Evolutionary conservation across 2,888 invertebrate genomes (phyloP), one percentile per base, ranked within the genome.

Genomic region (Ernsta delagoae): DNA sequence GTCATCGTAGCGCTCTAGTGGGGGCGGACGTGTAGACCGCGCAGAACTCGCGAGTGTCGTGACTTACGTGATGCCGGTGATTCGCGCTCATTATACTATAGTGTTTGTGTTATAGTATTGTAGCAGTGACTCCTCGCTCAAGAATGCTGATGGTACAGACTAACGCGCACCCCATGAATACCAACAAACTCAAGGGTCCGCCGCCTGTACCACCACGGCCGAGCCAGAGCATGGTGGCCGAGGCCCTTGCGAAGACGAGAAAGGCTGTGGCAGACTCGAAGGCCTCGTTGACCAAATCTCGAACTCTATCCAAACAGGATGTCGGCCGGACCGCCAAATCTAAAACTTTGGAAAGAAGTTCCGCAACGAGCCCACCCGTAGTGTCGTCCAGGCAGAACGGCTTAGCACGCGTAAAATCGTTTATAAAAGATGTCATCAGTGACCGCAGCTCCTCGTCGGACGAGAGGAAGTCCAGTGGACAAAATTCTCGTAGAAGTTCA

Each of bases 161-260:
- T 77, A 95, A 94, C 84, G 88, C 94, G 75, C 95, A 94, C 77
- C 92, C 91, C 74, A 92, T 92, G 91, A 93, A 93, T 86, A 87
- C 83, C 80, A 85, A 76, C 78, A 93, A 92, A 81, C 79, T 93
- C 67, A 92, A 94, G 81, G 95, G 96, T 71, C 96, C 96, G 74
- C 97, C 97, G 76, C 97, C 97, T 78, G 97, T 97, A 75, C 97
- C 97, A 70, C 97, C 97, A 75, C 94, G 97, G 79, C 97, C 97
- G 70, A 96, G 96, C 85, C 95, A 96, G 81, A 95, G 95, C 79
- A 94, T 96, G 80, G 95, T 96, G 67, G 96, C 96, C 67, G 96
- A 96, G 88, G 96, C 96, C 68, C 90, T 96, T 74, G 96, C 96
- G 72, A 96, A 96, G 87, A 94, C 94, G 66, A 92, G 95, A 78